phyloP scores from a whole-genome alignment of 2,888 invertebrate species.

The Xestia rhomboidea region DNA sequence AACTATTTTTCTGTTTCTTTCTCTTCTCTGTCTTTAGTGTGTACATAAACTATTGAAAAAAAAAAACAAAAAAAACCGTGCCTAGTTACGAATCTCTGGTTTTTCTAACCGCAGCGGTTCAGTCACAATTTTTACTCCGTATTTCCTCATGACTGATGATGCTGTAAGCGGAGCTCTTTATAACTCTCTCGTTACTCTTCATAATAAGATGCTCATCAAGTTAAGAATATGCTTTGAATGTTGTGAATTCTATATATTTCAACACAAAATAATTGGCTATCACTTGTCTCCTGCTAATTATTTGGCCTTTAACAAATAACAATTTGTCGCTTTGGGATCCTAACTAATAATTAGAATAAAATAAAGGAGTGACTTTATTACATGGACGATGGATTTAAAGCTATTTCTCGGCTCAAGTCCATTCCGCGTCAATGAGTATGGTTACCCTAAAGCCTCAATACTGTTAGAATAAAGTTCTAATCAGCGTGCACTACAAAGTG shows the following conservation, averaged over 20 bases:
- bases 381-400: neutral
- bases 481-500: no score
- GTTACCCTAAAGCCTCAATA: neutral
- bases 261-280: neutral
- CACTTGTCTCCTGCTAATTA: neutral
- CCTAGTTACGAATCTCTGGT: neutral
- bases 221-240: slow-evolving; percentile 9
- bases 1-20: no score
- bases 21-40: no score
- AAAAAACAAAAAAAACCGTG: no score
- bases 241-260: neutral
- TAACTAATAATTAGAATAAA: slow-evolving; percentile 25
- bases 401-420: neutral
- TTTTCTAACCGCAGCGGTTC: neutral
- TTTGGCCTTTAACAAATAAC: neutral
- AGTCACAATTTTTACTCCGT: neutral
- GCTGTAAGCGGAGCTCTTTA: slow-evolving; percentile 61
- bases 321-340: neutral
- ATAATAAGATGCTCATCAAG: slow-evolving; percentile 34
- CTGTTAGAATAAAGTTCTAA: no score
- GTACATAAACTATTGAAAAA: no score
- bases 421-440: neutral
- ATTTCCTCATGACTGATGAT: slow-evolving; percentile 54
- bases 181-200: slow-evolving; percentile 65
- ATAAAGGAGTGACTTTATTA: neutral